phyloP scores from a whole-genome alignment of 2,113 vertebrate species.

The Alosa alosa region DNA sequence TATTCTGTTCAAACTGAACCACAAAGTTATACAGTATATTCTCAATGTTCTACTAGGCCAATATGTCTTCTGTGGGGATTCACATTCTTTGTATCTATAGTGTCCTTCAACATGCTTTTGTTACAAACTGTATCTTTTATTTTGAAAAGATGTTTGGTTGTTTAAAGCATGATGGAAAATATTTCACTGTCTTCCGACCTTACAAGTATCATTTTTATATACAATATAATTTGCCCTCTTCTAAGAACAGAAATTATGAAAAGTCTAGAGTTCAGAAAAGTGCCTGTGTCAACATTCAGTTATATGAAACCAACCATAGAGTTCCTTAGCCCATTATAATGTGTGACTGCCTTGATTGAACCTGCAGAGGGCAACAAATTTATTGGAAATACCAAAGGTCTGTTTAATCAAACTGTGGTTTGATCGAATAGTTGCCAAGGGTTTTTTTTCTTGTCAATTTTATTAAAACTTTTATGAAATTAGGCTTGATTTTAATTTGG shows the following conservation, averaged over 20 bases:
- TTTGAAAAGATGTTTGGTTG: not conserved
- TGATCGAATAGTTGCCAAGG: not conserved
- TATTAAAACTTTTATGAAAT: not conserved
- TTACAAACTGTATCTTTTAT: not conserved
- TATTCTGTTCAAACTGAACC: not conserved
- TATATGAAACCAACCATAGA: not conserved
- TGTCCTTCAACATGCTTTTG: not conserved
- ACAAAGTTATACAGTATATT: not conserved
- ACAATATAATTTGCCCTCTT: not conserved
- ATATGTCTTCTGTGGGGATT: not conserved
- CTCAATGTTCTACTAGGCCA: not conserved
- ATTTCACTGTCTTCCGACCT: not conserved
- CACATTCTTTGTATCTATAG: not conserved
- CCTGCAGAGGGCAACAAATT: slow-evolving; percentile 6
- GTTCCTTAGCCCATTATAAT: not conserved
- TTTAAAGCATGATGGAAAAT: not conserved
- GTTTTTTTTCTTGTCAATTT: not conserved
- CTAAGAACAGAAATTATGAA: not conserved
- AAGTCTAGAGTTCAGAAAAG: not conserved
- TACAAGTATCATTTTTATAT: not conserved
- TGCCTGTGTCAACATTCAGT: not conserved
- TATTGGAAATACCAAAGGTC: not conserved
- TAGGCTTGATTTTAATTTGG: not conserved
- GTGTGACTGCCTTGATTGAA: not conserved
- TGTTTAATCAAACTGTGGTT: not conserved